A percentile compares a stretch with the other conserved stretches of the same genome.
Evolutionary conservation across 2,797 vertebrate species (phyloP).

Genomic region (Scleropages formosus): DNA sequence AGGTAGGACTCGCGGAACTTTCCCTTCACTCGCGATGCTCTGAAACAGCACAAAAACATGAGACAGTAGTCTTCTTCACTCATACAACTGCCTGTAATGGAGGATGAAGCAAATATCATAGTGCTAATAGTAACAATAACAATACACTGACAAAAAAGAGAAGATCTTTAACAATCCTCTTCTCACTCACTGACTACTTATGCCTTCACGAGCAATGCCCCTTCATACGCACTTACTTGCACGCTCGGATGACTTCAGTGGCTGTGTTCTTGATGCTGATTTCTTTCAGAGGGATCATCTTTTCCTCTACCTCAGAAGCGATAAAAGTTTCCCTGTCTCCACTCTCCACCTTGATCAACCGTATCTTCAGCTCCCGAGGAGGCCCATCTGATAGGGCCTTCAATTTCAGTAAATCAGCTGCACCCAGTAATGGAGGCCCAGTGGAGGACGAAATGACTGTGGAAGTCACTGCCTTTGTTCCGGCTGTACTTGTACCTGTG

Average conservation of each 20-base stretch:
- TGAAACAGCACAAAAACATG: slow-evolving; percentile 41
- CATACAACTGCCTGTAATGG: background rate
- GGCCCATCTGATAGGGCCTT: slow-evolving; percentile 78
- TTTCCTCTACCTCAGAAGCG: slow-evolving; percentile 76
- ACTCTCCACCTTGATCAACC: slow-evolving; percentile 79
- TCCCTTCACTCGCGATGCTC: slow-evolving; percentile 70
- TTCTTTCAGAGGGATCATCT: slow-evolving; percentile 65
- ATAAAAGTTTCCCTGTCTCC: slow-evolving; percentile 77
- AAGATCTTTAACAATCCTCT: background rate
- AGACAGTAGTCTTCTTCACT: background rate
- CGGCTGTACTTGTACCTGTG: background rate
- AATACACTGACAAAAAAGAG: background rate
- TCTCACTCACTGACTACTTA: no score
- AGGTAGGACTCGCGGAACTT: slow-evolving; percentile 85
- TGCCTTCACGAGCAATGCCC: no score
- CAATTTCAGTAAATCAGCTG: slow-evolving; percentile 74
- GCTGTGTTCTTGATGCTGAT: slow-evolving; percentile 78
- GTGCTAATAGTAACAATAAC: background rate
- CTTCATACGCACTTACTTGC: slow-evolving; percentile 75
- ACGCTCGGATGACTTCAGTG: slow-evolving; percentile 74
- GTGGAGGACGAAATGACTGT: background rate
- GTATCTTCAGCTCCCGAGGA: slow-evolving; percentile 81
- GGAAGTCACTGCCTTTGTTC: background rate
- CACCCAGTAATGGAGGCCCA: slow-evolving; percentile 44
- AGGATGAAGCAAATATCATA: background rate